A percentile compares a stretch with the other conserved stretches of the same genome.
Conservation (phyloP, 2,797 vertebrate genomes). For the Psittacula echo region DNA sequence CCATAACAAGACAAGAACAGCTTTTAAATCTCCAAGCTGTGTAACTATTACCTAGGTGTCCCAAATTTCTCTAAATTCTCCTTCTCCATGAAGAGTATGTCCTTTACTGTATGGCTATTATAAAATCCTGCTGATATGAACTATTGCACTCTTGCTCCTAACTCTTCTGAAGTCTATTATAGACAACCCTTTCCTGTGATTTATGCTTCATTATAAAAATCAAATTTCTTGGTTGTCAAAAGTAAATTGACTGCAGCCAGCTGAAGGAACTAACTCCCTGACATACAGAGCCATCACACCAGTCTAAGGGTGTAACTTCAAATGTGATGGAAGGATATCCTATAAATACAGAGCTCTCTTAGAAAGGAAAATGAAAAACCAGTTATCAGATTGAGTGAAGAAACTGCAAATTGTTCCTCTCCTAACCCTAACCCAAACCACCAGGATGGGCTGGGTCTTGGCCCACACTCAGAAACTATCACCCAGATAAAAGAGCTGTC, state of each 20-base stretch:
- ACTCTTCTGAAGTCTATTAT: slow-evolving; percentile 42
- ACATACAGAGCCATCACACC: slow-evolving; percentile 36
- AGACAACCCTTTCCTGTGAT: slow-evolving; percentile 51
- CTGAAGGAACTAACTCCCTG: slow-evolving; percentile 42
- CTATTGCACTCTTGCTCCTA: slow-evolving; percentile 5
- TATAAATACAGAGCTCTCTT: slow-evolving; percentile 44
- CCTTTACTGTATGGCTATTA: slow-evolving; percentile 29
- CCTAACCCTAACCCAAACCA: background rate
- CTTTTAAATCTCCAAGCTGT: background rate
- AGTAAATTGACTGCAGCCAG: slow-evolving; percentile 66
- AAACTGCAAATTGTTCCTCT: background rate
- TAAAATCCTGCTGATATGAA: slow-evolving; percentile 35
- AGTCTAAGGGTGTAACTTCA: slow-evolving; percentile 22
- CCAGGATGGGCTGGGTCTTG: background rate
- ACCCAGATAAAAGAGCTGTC: background rate
- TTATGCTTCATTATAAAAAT: slow-evolving; percentile 74
- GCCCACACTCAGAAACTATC: background rate
- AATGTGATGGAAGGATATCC: slow-evolving; percentile 47
- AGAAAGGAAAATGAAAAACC: slow-evolving; percentile 26
- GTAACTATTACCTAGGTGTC: background rate
- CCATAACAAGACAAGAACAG: background rate
- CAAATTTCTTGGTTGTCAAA: slow-evolving; percentile 73
- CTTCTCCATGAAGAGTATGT: background rate
- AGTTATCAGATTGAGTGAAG: slow-evolving; percentile 20
- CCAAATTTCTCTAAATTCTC: background rate